Evolutionary conservation across 1,140 invertebrate species (phyloP), one percentile per base, ranked within the genome.

Genomic region (Calephelis virginiensis): DNA sequence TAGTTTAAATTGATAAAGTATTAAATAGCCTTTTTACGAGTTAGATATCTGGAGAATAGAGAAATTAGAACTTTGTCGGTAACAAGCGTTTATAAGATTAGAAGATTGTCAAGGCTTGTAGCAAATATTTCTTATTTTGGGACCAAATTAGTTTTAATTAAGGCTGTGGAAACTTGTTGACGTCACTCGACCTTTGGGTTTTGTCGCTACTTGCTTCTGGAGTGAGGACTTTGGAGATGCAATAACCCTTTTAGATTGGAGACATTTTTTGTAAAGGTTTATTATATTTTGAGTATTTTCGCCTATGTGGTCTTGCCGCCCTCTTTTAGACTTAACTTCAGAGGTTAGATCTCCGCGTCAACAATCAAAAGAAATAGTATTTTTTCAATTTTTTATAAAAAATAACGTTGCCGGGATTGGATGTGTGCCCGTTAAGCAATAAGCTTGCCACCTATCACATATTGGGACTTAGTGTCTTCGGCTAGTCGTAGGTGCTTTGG

Each of bases 111-210:
- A 45, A 14, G 49, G 38, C 63, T 53, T 56, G 49, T 45, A 53
- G 38, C 63, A 64, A 64, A 64, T 64, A 14, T 64, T 59, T 64
- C 63, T 59, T 64, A 64, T 64, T 64, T 64, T 64, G n/a, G 63
- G 13, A 46, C 9, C 7, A 37, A 64, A 64, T 64, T 64, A 64
- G 63, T 59, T 64, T 63, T 64, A 64, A 64, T 64, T 64, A 64
- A 64, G 59, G 38, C n/a, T 11, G 63, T 43, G 40, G 43, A 64
- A 64, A 64, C 49, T 64, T 64, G 63, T 64, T 40, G 49, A 63
- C 47, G 53, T 37, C 17, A 40, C 49, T 17, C 12, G 63, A 64
- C 63, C 63, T 49, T 56, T 64, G 28, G 10, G 17, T 64, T 38
- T 46, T 47, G 61, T 62, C 61, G 43, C 14, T 28, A 62, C 40